These are phyloP conservation scores for Cinclus mexicanus DNA, from an alignment of 2,113 vertebrate genomes.

Conservation along the genomic window DNA sequence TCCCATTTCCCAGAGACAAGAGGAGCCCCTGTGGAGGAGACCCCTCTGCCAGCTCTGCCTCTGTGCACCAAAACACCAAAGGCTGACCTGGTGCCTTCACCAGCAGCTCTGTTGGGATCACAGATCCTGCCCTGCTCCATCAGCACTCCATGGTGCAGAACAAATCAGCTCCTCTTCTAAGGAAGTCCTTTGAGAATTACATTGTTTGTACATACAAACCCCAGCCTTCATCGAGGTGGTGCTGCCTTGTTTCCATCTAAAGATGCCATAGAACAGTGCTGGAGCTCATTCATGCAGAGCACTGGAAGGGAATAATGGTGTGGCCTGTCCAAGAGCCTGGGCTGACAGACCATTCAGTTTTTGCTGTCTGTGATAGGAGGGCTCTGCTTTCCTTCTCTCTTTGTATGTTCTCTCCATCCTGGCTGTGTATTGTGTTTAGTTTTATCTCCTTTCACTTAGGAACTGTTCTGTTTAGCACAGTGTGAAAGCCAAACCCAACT, in stretches of 20 bases:
- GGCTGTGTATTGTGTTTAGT: background rate
- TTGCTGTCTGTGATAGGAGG: background rate
- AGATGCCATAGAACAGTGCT: background rate
- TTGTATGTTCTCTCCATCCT: background rate
- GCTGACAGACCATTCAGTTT: background rate
- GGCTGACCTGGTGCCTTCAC: background rate
- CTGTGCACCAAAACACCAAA: background rate
- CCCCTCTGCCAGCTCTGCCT: background rate
- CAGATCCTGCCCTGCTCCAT: background rate
- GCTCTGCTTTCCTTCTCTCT: background rate
- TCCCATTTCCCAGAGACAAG: background rate
- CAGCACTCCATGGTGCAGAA: background rate
- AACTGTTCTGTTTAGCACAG: background rate
- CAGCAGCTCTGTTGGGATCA: background rate
- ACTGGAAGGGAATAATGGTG: background rate
- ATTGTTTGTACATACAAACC: background rate
- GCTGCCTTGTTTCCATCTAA: background rate
- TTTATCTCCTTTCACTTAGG: slow-evolving; percentile 17
- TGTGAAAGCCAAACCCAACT: slow-evolving; percentile 40
- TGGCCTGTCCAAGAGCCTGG: background rate
- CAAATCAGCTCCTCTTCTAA: background rate
- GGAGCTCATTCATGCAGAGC: background rate
- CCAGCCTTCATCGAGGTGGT: background rate
- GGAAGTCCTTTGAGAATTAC: background rate
- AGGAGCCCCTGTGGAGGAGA: background rate